A percentile compares a stretch with the other conserved stretches of the same genome.
These are phyloP conservation scores for Cynocephalus volans DNA, from an alignment of 2,113 vertebrate genomes.

Conservation along the genomic window DNA sequence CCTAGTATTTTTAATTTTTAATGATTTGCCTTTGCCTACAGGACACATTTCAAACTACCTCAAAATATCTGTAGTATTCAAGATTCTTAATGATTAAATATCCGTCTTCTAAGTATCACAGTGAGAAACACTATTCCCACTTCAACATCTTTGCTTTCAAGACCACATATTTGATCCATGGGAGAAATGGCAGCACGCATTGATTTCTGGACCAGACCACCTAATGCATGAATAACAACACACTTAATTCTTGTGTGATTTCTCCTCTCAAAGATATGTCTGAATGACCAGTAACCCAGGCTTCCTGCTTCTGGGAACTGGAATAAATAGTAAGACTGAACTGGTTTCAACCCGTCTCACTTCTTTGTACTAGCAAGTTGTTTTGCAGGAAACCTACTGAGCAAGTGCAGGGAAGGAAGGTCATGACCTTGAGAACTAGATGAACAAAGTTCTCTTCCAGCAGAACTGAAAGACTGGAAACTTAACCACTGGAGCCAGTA, in stretches of 20 bases:
- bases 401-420: no score
- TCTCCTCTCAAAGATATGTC: background rate
- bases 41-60: background rate
- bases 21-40: background rate
- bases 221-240: background rate
- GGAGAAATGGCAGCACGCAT: background rate
- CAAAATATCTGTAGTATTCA: background rate
- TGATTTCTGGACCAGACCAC: background rate
- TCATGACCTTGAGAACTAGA: no score
- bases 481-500: no score
- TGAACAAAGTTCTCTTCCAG: no score
- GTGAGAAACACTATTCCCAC: background rate
- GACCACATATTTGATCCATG: background rate
- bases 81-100: background rate
- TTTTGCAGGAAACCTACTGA: no score
- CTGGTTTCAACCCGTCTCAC: no score
- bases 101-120: background rate
- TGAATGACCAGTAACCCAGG: background rate
- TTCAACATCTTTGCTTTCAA: background rate
- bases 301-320: background rate
- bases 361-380: no score
- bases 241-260: background rate
- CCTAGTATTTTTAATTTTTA: background rate
- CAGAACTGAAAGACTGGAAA: no score
- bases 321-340: background rate